A percentile compares a stretch with the other conserved stretches of the same genome.
phyloP scores from a whole-genome alignment of 2,113 vertebrate genomes.

The Zapus hudsonius region DNA sequence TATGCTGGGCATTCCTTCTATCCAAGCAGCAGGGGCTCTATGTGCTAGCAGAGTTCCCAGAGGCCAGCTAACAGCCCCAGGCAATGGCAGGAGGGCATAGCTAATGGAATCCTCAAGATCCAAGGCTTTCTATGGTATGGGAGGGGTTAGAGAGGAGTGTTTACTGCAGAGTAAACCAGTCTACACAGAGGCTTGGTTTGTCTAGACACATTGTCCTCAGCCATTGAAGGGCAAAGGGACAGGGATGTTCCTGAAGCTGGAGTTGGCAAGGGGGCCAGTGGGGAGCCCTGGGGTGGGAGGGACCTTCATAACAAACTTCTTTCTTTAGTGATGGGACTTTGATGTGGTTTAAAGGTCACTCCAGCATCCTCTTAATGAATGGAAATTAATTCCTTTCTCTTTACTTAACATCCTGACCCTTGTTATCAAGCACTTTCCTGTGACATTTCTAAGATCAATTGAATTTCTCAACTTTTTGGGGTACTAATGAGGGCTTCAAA shows the following conservation, averaged over 20 bases:
- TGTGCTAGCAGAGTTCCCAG: not conserved
- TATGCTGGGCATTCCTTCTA: not conserved
- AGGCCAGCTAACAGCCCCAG: not conserved
- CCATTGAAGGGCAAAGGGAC: fast-evolving
- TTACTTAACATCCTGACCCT: conserved; percentile 58
- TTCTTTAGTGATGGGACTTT: conserved; percentile 10
- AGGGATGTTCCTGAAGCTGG: not conserved
- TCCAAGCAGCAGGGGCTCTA: not conserved
- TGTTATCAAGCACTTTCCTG: conserved; percentile 43
- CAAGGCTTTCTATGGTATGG: not conserved
- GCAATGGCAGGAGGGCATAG: too few species aligned
- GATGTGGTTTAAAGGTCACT: conserved; percentile 56
- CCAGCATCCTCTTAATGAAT: conserved; percentile 53
- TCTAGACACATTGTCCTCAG: not conserved
- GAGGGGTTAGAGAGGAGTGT: not conserved
- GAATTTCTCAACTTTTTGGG: conserved; percentile 51
- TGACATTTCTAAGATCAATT: conserved; percentile 67
- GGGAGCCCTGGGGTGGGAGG: not conserved
- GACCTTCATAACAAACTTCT: not conserved
- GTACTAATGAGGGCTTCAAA: conserved; percentile 51
- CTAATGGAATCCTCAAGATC: not conserved
- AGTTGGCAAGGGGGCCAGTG: not conserved
- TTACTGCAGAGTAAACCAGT: not conserved
- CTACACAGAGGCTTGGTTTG: not conserved
- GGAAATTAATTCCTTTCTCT: conserved; percentile 59